These are phyloP conservation scores for Macrophya alboannulata DNA, from an alignment of 2,888 invertebrate genomes.

Conservation along the genomic window DNA sequence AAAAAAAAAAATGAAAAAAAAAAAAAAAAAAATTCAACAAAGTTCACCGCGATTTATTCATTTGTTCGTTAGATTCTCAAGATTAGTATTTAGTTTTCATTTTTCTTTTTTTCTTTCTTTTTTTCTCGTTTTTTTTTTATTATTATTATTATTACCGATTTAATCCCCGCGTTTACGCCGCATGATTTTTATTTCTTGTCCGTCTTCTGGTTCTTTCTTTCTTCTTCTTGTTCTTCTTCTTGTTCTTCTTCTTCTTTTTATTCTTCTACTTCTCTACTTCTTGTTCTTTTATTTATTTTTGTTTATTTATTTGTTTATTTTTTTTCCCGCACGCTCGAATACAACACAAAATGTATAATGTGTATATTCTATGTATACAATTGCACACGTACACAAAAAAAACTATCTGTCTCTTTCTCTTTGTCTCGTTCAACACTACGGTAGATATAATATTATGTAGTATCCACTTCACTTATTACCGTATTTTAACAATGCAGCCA, in stretches of 20 bases:
- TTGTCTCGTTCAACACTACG: background rate
- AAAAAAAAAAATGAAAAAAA: no score
- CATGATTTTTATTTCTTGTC: slow-evolving; percentile 7
- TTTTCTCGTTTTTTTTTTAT: background rate
- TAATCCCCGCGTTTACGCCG: slow-evolving; percentile 23
- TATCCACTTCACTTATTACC: background rate
- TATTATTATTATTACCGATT: background rate
- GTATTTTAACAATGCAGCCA: background rate
- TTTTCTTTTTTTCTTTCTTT: background rate
- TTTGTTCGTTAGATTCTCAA: background rate
- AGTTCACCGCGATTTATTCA: background rate
- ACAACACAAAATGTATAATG: background rate
- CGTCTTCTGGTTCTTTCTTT: background rate
- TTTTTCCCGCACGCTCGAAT: background rate
- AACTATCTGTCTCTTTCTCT: background rate
- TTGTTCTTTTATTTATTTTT: background rate
- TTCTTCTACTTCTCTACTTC: background rate
- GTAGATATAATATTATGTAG: background rate
- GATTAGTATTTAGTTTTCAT: background rate
- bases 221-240: background rate
- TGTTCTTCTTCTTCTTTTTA: background rate
- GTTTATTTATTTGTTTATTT: background rate
- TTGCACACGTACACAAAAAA: background rate
- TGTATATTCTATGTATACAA: background rate
- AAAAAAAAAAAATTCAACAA: no score